These are phyloP conservation scores for Tupaia chinensis DNA, from an alignment of 2,113 vertebrate species.

Conservation along the genomic window DNA sequence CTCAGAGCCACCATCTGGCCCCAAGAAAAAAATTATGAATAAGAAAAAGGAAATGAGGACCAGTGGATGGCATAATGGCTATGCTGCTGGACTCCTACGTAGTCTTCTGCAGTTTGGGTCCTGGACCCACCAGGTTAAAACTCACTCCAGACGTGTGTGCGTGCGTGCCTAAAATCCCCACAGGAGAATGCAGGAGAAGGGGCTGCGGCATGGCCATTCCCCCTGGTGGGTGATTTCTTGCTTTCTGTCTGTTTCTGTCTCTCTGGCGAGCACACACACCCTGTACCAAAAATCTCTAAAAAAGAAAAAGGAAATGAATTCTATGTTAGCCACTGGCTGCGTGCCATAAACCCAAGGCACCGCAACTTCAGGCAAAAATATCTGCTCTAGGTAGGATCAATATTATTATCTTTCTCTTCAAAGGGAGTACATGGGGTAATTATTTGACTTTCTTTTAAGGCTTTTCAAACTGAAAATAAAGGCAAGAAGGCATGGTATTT, in stretches of 20 bases:
- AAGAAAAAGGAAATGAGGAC: background rate
- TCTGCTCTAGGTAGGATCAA: background rate
- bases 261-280: no score
- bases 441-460: background rate
- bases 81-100: no score
- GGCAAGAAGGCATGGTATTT: background rate
- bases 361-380: background rate
- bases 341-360: background rate
- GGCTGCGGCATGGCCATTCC: no score
- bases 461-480: constrained; percentile 38
- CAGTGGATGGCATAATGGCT: no score
- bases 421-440: background rate
- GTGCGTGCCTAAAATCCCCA: no score
- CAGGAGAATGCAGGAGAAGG: no score
- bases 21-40: background rate
- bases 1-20: no score
- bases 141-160: no score
- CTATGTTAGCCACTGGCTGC: background rate
- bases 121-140: no score
- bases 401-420: constrained; percentile 6
- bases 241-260: no score
- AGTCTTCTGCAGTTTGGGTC: no score
- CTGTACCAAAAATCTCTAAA: background rate
- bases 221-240: no score
- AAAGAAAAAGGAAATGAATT: background rate